phyloP scores from a whole-genome alignment of 92 coral and sea anemone genomes.

The Phymanthus crucifer region DNA sequence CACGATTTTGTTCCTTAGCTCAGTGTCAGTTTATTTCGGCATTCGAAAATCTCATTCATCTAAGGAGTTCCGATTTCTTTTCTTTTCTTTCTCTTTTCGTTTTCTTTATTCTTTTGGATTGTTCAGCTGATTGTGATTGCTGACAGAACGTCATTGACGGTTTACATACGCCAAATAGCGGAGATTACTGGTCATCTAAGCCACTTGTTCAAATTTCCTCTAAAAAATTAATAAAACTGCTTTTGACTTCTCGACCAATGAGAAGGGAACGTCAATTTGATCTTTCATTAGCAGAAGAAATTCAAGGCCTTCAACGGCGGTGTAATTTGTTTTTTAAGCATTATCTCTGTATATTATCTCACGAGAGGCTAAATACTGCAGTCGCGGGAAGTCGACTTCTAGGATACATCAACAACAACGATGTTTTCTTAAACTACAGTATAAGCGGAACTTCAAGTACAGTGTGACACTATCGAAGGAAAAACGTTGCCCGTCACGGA shows the following conservation, averaged over 20 bases:
- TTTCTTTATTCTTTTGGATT: neutral
- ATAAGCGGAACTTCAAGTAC: neutral
- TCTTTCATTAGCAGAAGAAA: neutral
- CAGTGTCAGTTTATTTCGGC: neutral
- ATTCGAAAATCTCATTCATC: neutral
- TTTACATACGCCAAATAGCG: slow-evolving; percentile 22
- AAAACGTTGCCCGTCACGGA: neutral
- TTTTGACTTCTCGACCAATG: neutral
- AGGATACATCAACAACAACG: neutral
- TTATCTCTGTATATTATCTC: neutral
- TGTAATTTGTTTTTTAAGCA: neutral
- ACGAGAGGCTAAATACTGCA: too few relatives aligned
- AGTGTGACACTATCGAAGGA: neutral
- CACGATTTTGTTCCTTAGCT: neutral
- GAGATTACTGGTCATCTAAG: slow-evolving; percentile 17
- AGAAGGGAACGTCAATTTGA: neutral
- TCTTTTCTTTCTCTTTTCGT: neutral
- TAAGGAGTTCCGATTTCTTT: neutral
- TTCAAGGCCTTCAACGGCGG: neutral
- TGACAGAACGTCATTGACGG: slow-evolving; percentile 8
- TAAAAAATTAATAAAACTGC: neutral
- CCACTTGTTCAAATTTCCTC: slow-evolving; percentile 9
- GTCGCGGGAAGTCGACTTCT: too few relatives aligned
- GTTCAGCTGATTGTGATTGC: slow-evolving; percentile 8
- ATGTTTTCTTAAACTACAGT: neutral